These are phyloP conservation scores for Dicaeum eximium DNA, from an alignment of 2,113 vertebrate genomes.

Conservation along the genomic window DNA sequence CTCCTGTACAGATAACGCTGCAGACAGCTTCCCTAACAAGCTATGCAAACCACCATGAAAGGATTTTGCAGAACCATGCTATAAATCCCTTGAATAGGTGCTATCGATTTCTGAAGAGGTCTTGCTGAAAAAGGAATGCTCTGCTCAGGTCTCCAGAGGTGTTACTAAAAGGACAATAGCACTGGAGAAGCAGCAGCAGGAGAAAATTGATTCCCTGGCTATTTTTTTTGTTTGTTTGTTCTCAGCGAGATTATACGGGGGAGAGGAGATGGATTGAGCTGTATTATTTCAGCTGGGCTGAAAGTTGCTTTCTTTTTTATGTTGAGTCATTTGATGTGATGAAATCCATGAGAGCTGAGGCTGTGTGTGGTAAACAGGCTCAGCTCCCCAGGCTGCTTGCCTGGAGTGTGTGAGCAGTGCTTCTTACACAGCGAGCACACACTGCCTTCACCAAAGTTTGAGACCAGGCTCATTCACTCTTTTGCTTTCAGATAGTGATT, in stretches of 20 bases:
- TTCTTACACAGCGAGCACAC: not conserved
- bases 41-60: not conserved
- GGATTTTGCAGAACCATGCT: not conserved
- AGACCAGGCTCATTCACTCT: accelerated
- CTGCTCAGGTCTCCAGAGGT: not conserved
- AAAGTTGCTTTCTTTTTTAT: not conserved
- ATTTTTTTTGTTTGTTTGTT: slow-evolving; percentile 23
- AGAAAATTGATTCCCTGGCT: slow-evolving; percentile 1
- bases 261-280: not conserved
- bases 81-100: slow-evolving; percentile 38
- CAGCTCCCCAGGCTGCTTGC: not conserved
- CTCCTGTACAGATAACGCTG: not conserved
- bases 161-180: slow-evolving; percentile 17
- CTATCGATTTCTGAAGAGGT: slow-evolving; percentile 46
- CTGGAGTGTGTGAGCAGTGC: not conserved
- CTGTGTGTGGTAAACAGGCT: not conserved
- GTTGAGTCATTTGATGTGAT: not conserved
- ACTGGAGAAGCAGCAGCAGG: not conserved
- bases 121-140: slow-evolving; percentile 5
- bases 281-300: not conserved
- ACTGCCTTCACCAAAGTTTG: not conserved
- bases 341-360: not conserved
- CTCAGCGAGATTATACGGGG: not conserved
- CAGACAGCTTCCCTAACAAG: not conserved
- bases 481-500: not conserved